Base-by-base conservation (phyloP, 1,140 invertebrate species). In the Zophobas morio region DNA sequence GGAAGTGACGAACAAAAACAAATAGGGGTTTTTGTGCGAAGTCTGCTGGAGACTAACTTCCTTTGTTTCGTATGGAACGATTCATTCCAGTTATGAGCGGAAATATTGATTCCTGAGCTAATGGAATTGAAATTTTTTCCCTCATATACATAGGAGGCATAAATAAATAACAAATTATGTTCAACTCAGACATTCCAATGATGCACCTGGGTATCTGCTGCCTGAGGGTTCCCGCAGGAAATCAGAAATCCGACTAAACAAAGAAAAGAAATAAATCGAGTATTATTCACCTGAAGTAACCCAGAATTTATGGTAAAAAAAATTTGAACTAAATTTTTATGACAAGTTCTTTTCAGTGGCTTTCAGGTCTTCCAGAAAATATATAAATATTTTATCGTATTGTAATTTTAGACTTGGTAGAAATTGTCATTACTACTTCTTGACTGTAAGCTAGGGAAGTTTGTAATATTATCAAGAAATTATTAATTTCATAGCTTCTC, bases 141-240 rank as follows among this genome's bases (percentile, higher is more conserved):
- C 33, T 66, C 49, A 51, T 51, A 51, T 51, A 66, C 60, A 66
- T 66, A n/a, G 35, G 20, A n/a, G 42, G 42, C 60, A 42, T 66
- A 66, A 40, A 66, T 66, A 66, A 66, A 66, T 66, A 66, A 66
- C 60, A 42, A 66, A 66, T 66, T 66, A 66, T 39, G 5, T n/a
- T 66, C 37, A 42, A 66, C 37, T 66, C 60, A 66, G 60, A 66
- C 60, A 46, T 66, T 66, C 42, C 60, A 66, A 66, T 66, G 60
- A 66, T 42, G 60, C 60, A 66, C 60, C 60, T 66, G 60, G 60
- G 60, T 66, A 66, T 66, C 60, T 66, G 33, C 60, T 66, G 20
- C 36, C 57, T 63, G 39, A 66, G 60, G 60, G 40, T 1, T 66
- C 60, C 60, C 60, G 20, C 20, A 66, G 60, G 60, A 66, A 66